These are phyloP conservation scores for Dasypus novemcinctus DNA, from an alignment of 2,113 vertebrate species.

Conservation along the genomic window DNA sequence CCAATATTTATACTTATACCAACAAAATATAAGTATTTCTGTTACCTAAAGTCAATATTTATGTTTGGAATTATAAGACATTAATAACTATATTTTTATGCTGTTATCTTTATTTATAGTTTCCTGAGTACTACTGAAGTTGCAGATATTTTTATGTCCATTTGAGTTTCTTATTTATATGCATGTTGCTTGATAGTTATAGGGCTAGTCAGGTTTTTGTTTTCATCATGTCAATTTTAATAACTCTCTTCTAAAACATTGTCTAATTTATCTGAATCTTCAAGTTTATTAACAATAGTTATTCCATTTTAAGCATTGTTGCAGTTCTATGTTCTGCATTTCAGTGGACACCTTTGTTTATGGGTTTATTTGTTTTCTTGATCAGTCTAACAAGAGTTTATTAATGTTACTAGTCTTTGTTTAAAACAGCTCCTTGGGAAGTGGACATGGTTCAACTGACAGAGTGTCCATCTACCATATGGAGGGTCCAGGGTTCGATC, in stretches of 20 bases:
- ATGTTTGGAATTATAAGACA: background rate
- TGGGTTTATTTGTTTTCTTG: background rate
- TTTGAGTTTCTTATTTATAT: background rate
- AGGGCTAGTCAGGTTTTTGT: background rate
- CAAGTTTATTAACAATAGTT: background rate
- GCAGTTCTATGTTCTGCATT: background rate
- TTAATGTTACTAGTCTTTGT: background rate
- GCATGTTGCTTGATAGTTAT: background rate
- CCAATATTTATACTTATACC: background rate
- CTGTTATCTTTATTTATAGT: background rate
- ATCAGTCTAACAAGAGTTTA: background rate
- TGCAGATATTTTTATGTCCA: background rate
- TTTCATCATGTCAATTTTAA: background rate
- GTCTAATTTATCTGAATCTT: background rate
- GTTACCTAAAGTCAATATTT: background rate
- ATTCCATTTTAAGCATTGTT: background rate
- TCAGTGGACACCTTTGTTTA: background rate
- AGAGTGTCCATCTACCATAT: too few species aligned
- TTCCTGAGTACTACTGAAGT: constrained; percentile 6
- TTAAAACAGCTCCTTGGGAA: too few species aligned
- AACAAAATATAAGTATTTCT: background rate
- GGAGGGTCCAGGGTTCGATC: too few species aligned
- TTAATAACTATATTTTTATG: background rate
- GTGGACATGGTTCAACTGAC: too few species aligned
- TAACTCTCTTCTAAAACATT: background rate